Conservation (phyloP, 2,888 invertebrate genomes). For the Plebejus anna region DNA sequence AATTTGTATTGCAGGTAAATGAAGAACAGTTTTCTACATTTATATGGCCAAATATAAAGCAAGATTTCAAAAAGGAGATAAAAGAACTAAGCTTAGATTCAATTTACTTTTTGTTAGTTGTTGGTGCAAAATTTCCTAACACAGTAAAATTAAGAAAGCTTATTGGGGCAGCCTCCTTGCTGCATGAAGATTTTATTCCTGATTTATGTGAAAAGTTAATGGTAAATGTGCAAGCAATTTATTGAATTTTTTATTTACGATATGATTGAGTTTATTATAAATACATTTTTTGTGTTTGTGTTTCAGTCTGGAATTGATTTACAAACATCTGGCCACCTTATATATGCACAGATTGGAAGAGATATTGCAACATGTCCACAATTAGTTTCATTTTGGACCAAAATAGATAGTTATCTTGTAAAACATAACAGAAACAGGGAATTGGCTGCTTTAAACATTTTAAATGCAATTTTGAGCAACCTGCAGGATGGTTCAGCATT, state of each 20-base stretch:
- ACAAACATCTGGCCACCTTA: constrained; percentile 81
- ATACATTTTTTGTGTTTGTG: constrained; percentile 31
- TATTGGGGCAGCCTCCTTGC: constrained; percentile 77
- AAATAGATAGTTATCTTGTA: constrained; percentile 64
- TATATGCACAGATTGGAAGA: constrained; percentile 80
- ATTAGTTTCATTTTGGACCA: constrained; percentile 79
- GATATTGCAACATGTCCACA: constrained; percentile 75
- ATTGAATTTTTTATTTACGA: not conserved
- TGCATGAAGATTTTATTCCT: constrained; percentile 79
- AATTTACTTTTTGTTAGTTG: constrained; percentile 80
- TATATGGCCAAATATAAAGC: constrained; percentile 81
- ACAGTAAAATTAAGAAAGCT: constrained; percentile 78
- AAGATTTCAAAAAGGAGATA: constrained; percentile 81
- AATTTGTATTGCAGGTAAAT: constrained; percentile 56
- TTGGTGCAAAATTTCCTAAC: constrained; percentile 62
- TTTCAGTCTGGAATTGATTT: constrained; percentile 81
- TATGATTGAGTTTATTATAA: not conserved
- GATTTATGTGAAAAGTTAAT: constrained; percentile 81
- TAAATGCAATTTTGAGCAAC: constrained; percentile 77
- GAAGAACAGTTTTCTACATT: constrained; percentile 75
- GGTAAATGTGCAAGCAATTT: constrained; percentile 63
- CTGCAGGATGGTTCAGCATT: constrained; percentile 65
- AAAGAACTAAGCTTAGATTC: constrained; percentile 83
- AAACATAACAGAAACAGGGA: constrained; percentile 80
- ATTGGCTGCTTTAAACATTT: constrained; percentile 79